These are phyloP conservation scores for Drosophila subpulchrella DNA, from an alignment of 1,140 invertebrate genomes.

Conservation along the genomic window DNA sequence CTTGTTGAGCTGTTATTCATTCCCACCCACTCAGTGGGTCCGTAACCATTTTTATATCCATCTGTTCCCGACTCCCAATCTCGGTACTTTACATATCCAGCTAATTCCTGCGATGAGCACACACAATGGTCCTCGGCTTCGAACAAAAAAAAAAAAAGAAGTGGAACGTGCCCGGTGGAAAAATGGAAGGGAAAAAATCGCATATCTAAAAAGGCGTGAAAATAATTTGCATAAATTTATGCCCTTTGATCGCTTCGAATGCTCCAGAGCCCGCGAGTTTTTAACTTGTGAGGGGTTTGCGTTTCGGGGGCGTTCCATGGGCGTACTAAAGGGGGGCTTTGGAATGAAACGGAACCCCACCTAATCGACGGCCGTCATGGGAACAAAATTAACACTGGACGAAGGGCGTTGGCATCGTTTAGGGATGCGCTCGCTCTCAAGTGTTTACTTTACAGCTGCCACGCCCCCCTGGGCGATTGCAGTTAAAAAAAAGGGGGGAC, in stretches of 20 bases:
- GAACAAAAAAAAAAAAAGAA: neutral
- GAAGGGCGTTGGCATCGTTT: constrained; percentile 64
- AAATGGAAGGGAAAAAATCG: constrained; percentile 49
- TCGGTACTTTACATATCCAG: constrained; percentile 33
- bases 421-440: constrained; percentile 71
- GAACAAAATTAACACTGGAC: constrained; percentile 42
- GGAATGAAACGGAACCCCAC: constrained; percentile 28
- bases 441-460: constrained; percentile 56
- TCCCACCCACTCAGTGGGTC: neutral
- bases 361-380: constrained; percentile 75
- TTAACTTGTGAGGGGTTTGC: neutral
- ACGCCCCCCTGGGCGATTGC: constrained; percentile 50
- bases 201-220: constrained; percentile 85
- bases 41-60: constrained; percentile 11
- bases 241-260: constrained; percentile 83
- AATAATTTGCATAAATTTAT: constrained; percentile 84
- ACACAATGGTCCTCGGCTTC: constrained; percentile 13
- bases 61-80: constrained; percentile 23
- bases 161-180: constrained; percentile 13
- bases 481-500: constrained; percentile 9
- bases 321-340: constrained; percentile 1
- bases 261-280: constrained; percentile 32
- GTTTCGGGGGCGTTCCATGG: neutral
- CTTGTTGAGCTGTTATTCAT: constrained; percentile 17
- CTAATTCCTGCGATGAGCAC: constrained; percentile 42